Evolutionary conservation across 2,113 vertebrate genomes (phyloP), one percentile per base, ranked within the genome.

Genomic region (Ramphastos sulfuratus): DNA sequence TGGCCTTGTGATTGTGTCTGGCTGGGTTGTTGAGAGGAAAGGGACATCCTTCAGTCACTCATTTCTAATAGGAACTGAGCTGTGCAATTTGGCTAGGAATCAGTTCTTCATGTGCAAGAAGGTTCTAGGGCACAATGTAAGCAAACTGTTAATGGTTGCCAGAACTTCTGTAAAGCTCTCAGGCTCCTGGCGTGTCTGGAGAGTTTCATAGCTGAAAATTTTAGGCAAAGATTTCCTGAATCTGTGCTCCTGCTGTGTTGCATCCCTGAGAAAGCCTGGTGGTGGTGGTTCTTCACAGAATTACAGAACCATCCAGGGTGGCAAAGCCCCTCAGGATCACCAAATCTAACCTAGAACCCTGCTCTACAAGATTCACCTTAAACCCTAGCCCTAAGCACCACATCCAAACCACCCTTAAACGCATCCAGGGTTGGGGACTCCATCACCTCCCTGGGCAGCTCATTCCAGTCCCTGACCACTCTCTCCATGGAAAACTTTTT

Each of bases 11-110:
- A 13, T 6, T 4, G 2, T 21, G 13, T 83, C 61, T 63, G 27
- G 4, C 12, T 19, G 23, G 8, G 33, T 15, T 48, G 7, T 42
- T 59, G 44, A 69, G 10, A 1, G 0, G 28, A 69, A 12, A 1
- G 0, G 28, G 14, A 17, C 4, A 7, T 31, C 7, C 15, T 72
- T 78, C 7, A 6, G 55, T 61, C 48, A 12, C 30, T 74, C 58
- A 7, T 58, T 83, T 65, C 21, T n/a, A 7, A 7, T 7, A 54
- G 39, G 48, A 92, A 33, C 31, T 9, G 70, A 56, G 42, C 42
- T 52, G 42, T 18, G 54, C 3, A 5, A 10, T 73, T 6, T 70
- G 30, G 65, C 44, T 69, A 33, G 19, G 58, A 75, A 76, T 31
- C 1, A 11, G 3, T 30, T 55, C 89, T 66, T 42, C 5, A 3